Conservation (phyloP, 1,140 invertebrate genomes). For the Liolophura sinensis region DNA sequence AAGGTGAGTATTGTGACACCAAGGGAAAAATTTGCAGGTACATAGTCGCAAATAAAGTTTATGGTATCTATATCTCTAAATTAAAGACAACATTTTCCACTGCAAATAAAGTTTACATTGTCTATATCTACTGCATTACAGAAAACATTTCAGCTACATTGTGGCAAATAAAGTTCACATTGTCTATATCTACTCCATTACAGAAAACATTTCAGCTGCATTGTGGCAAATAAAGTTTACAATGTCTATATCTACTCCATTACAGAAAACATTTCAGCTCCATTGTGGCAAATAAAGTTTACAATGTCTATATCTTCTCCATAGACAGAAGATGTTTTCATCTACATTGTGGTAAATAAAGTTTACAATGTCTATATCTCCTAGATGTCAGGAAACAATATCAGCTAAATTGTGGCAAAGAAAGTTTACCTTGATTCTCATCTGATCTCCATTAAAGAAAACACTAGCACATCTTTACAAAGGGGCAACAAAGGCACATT, state of each 20-base stretch:
- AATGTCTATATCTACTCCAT: conserved; percentile 2
- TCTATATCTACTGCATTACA: background rate
- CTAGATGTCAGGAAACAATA: background rate
- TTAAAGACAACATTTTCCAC: too few relatives aligned
- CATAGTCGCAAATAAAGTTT: background rate
- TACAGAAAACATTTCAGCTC: background rate
- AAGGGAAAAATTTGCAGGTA: background rate
- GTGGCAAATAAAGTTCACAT: background rate
- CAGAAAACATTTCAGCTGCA: conserved; percentile 76
- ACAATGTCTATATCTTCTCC: background rate
- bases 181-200: conserved; percentile 58
- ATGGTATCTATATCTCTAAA: background rate
- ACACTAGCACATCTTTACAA: conserved; percentile 59
- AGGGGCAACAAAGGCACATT: background rate
- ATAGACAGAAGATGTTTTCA: background rate
- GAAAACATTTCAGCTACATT: background rate
- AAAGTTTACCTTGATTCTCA: background rate
- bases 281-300: background rate
- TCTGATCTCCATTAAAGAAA: conserved; percentile 69
- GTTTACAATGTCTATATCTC: background rate
- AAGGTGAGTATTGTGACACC: conserved; percentile 30
- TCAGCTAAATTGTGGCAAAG: background rate
- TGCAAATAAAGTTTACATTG: background rate
- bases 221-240: conserved; percentile 59
- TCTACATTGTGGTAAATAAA: conserved; percentile 46